Base-by-base conservation (phyloP, 2,888 invertebrate species). In the Microctonus hyperodae region DNA sequence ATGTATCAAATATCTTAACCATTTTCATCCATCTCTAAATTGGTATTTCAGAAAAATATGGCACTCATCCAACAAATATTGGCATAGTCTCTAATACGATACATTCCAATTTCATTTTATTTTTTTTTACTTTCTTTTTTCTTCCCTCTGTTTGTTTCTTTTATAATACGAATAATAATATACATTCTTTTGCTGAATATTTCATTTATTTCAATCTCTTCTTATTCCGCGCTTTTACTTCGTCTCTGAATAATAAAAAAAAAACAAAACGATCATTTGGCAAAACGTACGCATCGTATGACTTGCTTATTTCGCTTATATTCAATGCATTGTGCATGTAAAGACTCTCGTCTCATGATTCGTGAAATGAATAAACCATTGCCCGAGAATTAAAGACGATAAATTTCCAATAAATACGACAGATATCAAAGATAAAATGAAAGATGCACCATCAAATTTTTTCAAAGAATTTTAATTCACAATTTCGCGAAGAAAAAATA, bases 361-460 rank as follows among this genome's bases (percentile, higher is more conserved):
- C 44, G 7, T 1, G 6, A 1, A 20, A 81, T 81, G 81, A 80
- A 81, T 81, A 81, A 81, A 72, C 74, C 81, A 81, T 81, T 79
- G 79, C 75, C 79, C 80, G 80, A 79, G 81, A 81, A 81, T 81
- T 81, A 81, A 81, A 81, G 80, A 79, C 80, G 80, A 81, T 81
- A 80, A 81, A 80, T 79, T 78, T 75, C 73, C 66, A 56, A 73
- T 73, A 76, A 81, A 77, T 79, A 79, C 78, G 78, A 78, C 76
- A 76, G 75, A 64, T 61, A 28, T 57, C 61, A 63, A 37, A 37
- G 28, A 20, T 11, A 20, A 20, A 22, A 25, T n/a, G n/a, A 56
- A 44, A 64, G 62, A 64, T 23, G 35, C 37, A 33, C n/a, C 44
- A n/a, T 16, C n/a, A 44, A 53, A 31, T 40, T 72, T 70, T 73